Base-by-base conservation (phyloP, 1,140 invertebrate genomes). In the Luehdorfia chinensis region DNA sequence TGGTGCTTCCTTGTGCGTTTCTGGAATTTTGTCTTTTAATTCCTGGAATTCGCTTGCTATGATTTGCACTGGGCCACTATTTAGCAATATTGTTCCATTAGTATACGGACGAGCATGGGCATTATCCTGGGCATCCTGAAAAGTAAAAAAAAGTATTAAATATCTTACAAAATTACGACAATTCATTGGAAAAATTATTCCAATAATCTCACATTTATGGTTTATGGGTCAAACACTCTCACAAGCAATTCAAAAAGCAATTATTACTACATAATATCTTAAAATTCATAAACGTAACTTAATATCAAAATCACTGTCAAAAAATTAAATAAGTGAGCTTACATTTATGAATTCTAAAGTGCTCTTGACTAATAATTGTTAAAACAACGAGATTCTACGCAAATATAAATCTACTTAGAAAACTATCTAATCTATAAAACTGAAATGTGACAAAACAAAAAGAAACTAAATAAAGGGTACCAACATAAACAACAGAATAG, bases 91-190 rank as follows among this genome's bases (percentile, higher is more conserved):
- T 28, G 77, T 77, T 33, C 86, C 86, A 53, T 87, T 87, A 13
- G 86, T 84, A 37, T 85, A 81, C 4, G 79, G 77, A 37, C 76
- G 80, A 66, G 78, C 52, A 37, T 75, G 80, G 66, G 78, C 52
- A 33, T 70, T 77, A 68, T 86, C 83, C 72, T 79, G 77, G 52
- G 55, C 65, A 45, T 85, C 81, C 81, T 85, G 66, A 0, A 80
- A 75, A 48, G 11, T 46, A 30, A 44, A 32, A 36, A 8, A 39
- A n/a, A 4, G 18, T 47, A 15, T 15, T 13, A 18, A 31, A 12
- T 33, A 41, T 25, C 6, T 6, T n/a, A 9, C 9, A n/a, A n/a
- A 6, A 7, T 14, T 4, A 1, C 41, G 30, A 23, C 6, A 41
- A 27, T 33, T 2, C 4, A 13, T 3, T 15, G 13, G 7, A 32